A percentile compares a stretch with the other conserved stretches of the same genome.
These are phyloP conservation scores for Setophaga petechia DNA, from an alignment of 2,113 vertebrate genomes.

Conservation along the genomic window DNA sequence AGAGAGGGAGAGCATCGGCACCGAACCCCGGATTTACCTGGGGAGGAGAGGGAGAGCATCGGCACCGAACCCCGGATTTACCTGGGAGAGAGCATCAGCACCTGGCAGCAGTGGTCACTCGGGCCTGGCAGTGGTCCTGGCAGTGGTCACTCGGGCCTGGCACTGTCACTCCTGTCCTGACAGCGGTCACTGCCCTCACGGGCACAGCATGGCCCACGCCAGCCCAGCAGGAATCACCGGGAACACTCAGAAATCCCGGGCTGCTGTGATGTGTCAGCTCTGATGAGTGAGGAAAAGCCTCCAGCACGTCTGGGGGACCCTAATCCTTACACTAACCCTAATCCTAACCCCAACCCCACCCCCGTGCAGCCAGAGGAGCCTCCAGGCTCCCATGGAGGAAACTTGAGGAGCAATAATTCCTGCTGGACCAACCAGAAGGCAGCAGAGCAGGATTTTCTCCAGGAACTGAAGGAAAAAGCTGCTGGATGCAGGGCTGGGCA, in stretches of 20 bases:
- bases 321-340: neutral
- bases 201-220: neutral
- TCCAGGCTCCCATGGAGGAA: neutral
- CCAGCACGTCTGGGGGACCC: neutral
- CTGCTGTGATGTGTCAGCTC: neutral
- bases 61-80: no score
- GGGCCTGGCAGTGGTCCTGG: no score
- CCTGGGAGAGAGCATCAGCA: no score
- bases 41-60: no score
- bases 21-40: no score
- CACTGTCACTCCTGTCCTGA: neutral
- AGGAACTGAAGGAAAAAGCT: neutral
- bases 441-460: fast-evolving
- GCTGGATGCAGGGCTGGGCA: fast-evolving
- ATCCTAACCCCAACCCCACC: neutral
- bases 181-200: fast-evolving
- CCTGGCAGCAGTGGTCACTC: no score
- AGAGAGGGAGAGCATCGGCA: no score
- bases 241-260: fast-evolving
- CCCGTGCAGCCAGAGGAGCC: neutral
- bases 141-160: no score
- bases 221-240: neutral
- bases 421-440: fast-evolving
- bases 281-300: neutral
- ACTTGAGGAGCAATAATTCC: fast-evolving